Evolutionary conservation across 2,797 vertebrate genomes (phyloP), one percentile per base, ranked within the genome.

Genomic region (Sciurus carolinensis): DNA sequence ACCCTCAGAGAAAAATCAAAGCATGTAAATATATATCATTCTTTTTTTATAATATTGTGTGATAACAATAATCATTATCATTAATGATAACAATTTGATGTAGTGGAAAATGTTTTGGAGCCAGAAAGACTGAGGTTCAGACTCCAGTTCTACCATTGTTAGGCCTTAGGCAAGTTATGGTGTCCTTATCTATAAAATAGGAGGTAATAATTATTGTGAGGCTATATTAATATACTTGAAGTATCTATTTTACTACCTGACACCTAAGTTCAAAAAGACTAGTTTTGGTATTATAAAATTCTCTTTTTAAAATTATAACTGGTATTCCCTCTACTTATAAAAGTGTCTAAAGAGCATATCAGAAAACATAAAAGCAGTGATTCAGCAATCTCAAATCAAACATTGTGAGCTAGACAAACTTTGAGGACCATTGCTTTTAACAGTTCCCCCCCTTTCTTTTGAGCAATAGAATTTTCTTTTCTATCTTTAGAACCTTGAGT

Each of bases 251-350:
- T 72, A 72, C 14, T 64, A 9, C 12, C 33, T 83, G 12, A 82
- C 1, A 59, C 1, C 26, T 59, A 81, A 73, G 5, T 17, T 81
- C 62, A 82, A 85, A 88, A 79, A 47, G 54, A 44, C n/a, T n/a
- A 59, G 11, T 66, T 73, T 91, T 67, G 4, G 7, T 72, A 73
- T 83, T 94, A 83, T 71, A 42, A 80, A 96, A 39, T 86, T 20
- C 8, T 42, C 73, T 80, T 90, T 47, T 39, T 0, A 79, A 95
- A 69, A 76, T 69, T 77, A 73, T 71, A 75, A 54, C 73, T 22
- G 59, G 42, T 69, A 75, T 22, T 5, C 80, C 67, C n/a, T 64
- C 42, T 77, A 47, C 17, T 84, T 62, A 11, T 36, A 39, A 84
- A 93, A 83, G 13, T 57, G 6, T 87, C 67, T 95, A 72, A 88